phyloP scores from a whole-genome alignment of 2,888 invertebrate species.

The Cantharis flavilabris region DNA sequence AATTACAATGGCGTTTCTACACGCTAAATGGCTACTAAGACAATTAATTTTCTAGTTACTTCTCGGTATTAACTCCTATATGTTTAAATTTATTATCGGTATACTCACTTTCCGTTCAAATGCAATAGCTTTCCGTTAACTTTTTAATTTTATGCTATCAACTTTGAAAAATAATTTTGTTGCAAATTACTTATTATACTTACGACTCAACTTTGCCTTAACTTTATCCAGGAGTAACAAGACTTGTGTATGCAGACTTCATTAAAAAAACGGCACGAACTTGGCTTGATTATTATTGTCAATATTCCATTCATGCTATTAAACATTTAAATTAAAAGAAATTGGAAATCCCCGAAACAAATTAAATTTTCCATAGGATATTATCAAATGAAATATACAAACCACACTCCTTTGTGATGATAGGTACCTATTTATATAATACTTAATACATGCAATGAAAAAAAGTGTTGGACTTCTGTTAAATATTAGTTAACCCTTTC shows the following conservation, averaged over 20 bases:
- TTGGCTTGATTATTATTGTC: not conserved
- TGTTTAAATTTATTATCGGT: not conserved
- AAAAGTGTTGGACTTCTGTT: too few relatives aligned
- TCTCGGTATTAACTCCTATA: constrained; percentile 9
- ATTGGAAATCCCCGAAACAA: too few relatives aligned
- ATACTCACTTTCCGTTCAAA: not conserved
- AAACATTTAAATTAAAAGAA: too few relatives aligned
- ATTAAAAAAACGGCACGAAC: not conserved
- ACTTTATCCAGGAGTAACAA: not conserved
- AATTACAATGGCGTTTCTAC: constrained; percentile 47
- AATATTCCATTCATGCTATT: not conserved
- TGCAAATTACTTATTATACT: not conserved
- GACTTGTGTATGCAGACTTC: not conserved
- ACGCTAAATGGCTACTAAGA: constrained; percentile 43
- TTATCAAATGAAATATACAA: too few relatives aligned
- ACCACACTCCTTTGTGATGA: too few relatives aligned
- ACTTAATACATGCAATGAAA: too few relatives aligned
- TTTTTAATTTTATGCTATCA: not conserved
- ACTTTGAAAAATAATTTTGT: not conserved
- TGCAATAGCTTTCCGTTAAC: not conserved
- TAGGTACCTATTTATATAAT: too few relatives aligned
- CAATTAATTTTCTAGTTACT: constrained; percentile 22
- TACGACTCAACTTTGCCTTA: not conserved
- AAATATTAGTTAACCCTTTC: too few relatives aligned
- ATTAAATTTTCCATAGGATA: too few relatives aligned